Conservation (phyloP, 2,113 vertebrate species). For the Xenotilapia caudafasciata region DNA sequence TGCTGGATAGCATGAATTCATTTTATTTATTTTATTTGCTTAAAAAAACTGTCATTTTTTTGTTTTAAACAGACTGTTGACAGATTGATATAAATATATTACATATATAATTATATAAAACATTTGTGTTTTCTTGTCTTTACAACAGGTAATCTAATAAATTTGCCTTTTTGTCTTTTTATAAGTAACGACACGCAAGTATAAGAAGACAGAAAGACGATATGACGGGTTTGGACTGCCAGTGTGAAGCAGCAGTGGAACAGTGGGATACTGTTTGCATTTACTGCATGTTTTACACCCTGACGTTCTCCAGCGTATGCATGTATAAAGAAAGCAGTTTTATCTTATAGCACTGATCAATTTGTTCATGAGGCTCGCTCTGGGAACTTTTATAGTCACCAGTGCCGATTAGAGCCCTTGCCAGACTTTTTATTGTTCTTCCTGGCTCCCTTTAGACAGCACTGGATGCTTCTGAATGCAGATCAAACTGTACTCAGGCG, state of each 20-base stretch:
- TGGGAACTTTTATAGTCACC: conserved; percentile 33
- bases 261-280: background rate
- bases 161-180: background rate
- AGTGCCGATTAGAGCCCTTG: conserved; percentile 22
- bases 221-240: background rate
- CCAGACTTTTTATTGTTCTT: conserved; percentile 46
- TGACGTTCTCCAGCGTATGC: background rate
- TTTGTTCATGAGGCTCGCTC: background rate
- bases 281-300: background rate
- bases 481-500: conserved; percentile 26
- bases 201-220: background rate
- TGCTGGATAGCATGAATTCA: background rate
- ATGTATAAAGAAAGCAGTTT: conserved; percentile 11
- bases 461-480: conserved; percentile 20
- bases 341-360: conserved; percentile 33
- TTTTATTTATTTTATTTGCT: background rate
- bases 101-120: background rate
- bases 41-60: background rate
- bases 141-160: background rate
- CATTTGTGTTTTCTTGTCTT: background rate
- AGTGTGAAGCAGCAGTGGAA: background rate
- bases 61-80: background rate
- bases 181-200: background rate
- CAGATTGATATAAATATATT: background rate
- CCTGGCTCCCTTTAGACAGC: conserved; percentile 10